Evolutionary conservation across 2,888 invertebrate species (phyloP).

Genomic region (Eueremaeus valkanovi): DNA sequence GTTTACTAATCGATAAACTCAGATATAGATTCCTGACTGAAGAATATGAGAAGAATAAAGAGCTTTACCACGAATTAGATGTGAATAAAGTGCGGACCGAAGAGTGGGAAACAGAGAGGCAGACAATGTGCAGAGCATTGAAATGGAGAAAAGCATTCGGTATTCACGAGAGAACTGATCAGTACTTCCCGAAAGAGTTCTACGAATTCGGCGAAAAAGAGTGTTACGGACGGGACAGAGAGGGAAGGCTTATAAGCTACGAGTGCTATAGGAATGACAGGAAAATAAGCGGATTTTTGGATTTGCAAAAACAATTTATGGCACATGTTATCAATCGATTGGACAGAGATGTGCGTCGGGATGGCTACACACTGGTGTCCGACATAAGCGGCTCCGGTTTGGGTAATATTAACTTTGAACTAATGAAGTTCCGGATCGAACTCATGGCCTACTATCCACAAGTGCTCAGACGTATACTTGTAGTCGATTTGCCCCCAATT

Average conservation of each 20-base stretch:
- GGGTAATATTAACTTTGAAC: too few relatives aligned
- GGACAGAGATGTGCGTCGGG: too few relatives aligned
- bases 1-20: slow-evolving; percentile 5
- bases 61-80: not conserved
- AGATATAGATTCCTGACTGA: not conserved
- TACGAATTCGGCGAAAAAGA: not conserved
- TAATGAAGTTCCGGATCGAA: too few relatives aligned
- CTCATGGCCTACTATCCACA: too few relatives aligned
- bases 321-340: slow-evolving; percentile 14
- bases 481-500: too few relatives aligned
- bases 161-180: not conserved
- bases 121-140: not conserved
- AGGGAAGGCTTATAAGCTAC: not conserved
- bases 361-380: too few relatives aligned
- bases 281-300: not conserved
- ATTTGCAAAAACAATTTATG: not conserved
- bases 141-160: not conserved
- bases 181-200: slow-evolving; percentile 15
- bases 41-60: not conserved
- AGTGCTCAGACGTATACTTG: too few relatives aligned
- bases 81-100: not conserved
- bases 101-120: slow-evolving; percentile 8
- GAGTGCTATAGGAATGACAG: not conserved
- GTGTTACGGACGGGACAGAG: not conserved
- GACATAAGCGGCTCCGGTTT: too few relatives aligned